phyloP scores from a whole-genome alignment of 2,797 vertebrate species.

The Myripristis jacobus region DNA sequence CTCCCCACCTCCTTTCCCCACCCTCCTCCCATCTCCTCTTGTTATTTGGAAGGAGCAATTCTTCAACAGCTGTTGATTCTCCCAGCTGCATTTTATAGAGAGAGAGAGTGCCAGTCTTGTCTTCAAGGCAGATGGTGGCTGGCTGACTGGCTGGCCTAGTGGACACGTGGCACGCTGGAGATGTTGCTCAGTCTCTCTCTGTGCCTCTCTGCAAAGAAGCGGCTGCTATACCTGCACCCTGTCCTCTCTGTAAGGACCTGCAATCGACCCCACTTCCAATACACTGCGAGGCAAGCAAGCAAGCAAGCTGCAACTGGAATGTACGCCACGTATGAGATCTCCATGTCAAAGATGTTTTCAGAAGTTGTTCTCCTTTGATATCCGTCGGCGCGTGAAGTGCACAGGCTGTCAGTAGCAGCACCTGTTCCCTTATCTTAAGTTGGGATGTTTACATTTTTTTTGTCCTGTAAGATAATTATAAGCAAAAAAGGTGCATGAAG shows the following conservation, averaged over 20 bases:
- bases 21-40: constrained; percentile 16
- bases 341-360: constrained; percentile 69
- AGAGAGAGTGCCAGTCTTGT: constrained; percentile 73
- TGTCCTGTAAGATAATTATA: constrained; percentile 48
- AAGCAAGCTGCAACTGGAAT: constrained; percentile 69
- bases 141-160: constrained; percentile 49
- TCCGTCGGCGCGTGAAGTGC: constrained; percentile 64
- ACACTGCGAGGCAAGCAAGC: constrained; percentile 31
- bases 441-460: constrained; percentile 65
- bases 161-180: constrained; percentile 76
- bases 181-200: constrained; percentile 34
- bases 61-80: constrained; percentile 76
- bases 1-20: neutral
- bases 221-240: constrained; percentile 33
- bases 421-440: constrained; percentile 70
- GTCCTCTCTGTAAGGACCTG: constrained; percentile 42
- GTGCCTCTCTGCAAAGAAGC: constrained; percentile 17
- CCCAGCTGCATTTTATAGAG: constrained; percentile 72
- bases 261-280: constrained; percentile 55
- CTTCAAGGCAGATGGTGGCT: constrained; percentile 78
- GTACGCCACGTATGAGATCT: constrained; percentile 64
- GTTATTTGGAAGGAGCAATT: constrained; percentile 65
- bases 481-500: neutral
- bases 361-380: constrained; percentile 75
- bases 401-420: constrained; percentile 56